Conservation (phyloP, 1,140 invertebrate species). For the Cardiocondyla obscurior region DNA sequence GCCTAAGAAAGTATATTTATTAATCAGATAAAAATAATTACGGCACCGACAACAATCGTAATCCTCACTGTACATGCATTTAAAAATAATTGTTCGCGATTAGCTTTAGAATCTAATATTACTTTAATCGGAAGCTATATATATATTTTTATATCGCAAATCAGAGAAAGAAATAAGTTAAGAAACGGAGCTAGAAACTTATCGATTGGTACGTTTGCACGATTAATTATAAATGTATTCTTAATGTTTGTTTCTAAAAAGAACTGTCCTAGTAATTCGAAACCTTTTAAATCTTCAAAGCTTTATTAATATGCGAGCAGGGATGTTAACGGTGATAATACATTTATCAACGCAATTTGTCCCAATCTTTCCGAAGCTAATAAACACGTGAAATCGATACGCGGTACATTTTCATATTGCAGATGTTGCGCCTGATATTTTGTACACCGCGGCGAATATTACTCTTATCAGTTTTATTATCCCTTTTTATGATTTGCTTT, state of each 20-base stretch:
- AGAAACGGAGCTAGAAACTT: neutral
- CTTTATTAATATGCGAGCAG: neutral
- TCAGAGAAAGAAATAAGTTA: neutral
- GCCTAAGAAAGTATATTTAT: neutral
- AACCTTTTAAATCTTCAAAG: neutral
- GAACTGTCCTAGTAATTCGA: neutral
- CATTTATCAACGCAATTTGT: slow-evolving; percentile 17
- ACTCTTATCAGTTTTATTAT: neutral
- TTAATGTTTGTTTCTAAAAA: neutral
- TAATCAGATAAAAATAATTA: slow-evolving; percentile 36
- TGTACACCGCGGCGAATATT: neutral
- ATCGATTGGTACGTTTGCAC: neutral
- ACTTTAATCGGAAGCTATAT: neutral
- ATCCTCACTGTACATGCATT: neutral
- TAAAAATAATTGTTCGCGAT: neutral
- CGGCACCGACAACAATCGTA: neutral
- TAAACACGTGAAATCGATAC: neutral
- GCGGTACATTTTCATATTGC: neutral
- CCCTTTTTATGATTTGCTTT: neutral
- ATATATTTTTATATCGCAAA: no score
- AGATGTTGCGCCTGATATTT: neutral
- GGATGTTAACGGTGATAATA: slow-evolving; percentile 21
- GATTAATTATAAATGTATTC: neutral
- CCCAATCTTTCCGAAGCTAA: neutral
- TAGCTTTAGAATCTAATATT: neutral